phyloP scores from a whole-genome alignment of 2,113 vertebrate species.

The Tetrax tetrax region DNA sequence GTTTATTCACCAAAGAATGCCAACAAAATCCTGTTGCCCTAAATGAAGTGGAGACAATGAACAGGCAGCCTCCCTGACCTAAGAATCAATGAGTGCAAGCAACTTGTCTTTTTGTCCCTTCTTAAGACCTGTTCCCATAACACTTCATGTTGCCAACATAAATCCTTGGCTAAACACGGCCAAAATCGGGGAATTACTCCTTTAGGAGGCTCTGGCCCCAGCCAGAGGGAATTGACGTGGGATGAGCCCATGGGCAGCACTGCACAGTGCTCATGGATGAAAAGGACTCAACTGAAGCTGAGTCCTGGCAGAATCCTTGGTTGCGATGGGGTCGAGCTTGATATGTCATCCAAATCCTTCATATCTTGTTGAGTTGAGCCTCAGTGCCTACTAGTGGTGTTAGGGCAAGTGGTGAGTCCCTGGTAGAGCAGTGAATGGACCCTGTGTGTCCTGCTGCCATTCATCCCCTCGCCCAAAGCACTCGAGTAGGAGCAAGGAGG shows the following conservation, averaged over 20 bases:
- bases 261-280: neutral
- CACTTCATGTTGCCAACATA: neutral
- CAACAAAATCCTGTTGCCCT: neutral
- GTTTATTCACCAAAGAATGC: neutral
- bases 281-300: accelerated
- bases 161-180: neutral
- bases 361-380: neutral
- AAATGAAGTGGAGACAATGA: neutral
- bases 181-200: neutral
- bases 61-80: neutral
- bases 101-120: neutral
- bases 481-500: neutral
- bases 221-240: neutral
- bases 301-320: neutral
- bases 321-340: neutral
- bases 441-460: neutral
- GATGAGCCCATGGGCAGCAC: neutral
- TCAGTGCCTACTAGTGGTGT: neutral
- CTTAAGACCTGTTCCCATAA: neutral
- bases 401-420: neutral
- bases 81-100: neutral
- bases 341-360: neutral
- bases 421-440: neutral
- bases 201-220: neutral
- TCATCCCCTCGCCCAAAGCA: neutral